Conservation (phyloP, 2,113 vertebrate species). For the Rana temporaria region DNA sequence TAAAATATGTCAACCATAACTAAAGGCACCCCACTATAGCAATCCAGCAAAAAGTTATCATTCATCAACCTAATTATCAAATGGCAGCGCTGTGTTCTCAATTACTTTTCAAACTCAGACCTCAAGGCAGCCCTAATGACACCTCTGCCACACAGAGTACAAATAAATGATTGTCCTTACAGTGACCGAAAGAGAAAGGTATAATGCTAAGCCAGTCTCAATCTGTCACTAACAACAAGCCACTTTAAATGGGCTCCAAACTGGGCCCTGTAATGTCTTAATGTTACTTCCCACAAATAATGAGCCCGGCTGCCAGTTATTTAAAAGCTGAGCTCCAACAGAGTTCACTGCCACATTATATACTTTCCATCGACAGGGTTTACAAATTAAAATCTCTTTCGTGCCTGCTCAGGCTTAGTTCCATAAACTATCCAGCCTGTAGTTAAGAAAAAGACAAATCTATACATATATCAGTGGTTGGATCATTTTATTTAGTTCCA, state of each 20-base stretch:
- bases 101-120: background rate
- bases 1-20: background rate
- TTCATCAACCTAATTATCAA: conserved; percentile 23
- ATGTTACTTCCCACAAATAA: conserved; percentile 68
- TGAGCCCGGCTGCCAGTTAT: conserved; percentile 70
- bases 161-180: conserved; percentile 19
- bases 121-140: background rate
- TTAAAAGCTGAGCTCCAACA: conserved; percentile 75
- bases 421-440: conserved; percentile 67
- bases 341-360: conserved; percentile 68
- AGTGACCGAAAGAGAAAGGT: conserved; percentile 56
- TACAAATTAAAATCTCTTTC: conserved; percentile 83
- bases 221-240: conserved; percentile 21
- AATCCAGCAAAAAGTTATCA: background rate
- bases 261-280: conserved; percentile 53
- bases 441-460: conserved; percentile 60
- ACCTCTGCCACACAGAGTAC: conserved; percentile 1
- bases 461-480: background rate
- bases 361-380: conserved; percentile 68
- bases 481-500: background rate
- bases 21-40: background rate
- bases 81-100: background rate
- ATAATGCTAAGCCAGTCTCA: conserved; percentile 60
- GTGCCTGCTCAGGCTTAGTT: conserved; percentile 67
- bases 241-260: background rate